Percentiles rank a stretch among this genome's conserved stretches.
These are phyloP conservation scores for Mastomys coucha DNA, from an alignment of 2,113 vertebrate species.

Conservation along the genomic window DNA sequence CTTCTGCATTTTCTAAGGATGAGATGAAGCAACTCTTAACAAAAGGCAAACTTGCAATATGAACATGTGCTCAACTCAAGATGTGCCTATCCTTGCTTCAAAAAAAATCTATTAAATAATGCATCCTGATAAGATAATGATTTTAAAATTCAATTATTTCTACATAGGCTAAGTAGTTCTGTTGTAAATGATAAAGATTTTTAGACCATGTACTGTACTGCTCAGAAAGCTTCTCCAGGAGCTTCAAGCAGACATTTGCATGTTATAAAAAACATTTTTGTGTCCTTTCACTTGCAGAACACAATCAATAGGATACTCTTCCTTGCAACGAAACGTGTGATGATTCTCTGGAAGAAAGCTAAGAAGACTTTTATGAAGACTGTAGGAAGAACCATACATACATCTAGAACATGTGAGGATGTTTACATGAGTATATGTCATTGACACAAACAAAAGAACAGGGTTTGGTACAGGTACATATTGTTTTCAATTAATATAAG, in stretches of 20 bases:
- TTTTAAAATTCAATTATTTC: not conserved
- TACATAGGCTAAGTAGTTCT: rapidly evolving
- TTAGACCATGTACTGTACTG: rapidly evolving
- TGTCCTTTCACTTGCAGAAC: rapidly evolving
- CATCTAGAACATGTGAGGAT: not conserved
- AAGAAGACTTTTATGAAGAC: not conserved
- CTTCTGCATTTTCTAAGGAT: not conserved
- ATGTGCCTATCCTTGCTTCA: not conserved
- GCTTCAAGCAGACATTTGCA: rapidly evolving
- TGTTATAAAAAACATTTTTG: rapidly evolving
- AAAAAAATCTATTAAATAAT: conserved; percentile 1
- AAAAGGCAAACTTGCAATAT: not conserved
- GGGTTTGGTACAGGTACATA: rapidly evolving
- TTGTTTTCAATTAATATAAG: not conserved
- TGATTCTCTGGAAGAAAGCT: not conserved
- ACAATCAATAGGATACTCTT: rapidly evolving
- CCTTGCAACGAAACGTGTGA: not conserved
- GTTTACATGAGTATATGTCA: not conserved
- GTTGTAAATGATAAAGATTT: rapidly evolving
- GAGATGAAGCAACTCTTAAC: not conserved
- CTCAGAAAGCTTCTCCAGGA: rapidly evolving
- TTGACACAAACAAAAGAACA: not conserved
- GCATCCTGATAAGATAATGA: not conserved
- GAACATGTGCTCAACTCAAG: not conserved
- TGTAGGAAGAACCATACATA: rapidly evolving